Evolutionary conservation across 1,140 invertebrate genomes (phyloP).

Genomic region (Drosophila nannoptera): DNA sequence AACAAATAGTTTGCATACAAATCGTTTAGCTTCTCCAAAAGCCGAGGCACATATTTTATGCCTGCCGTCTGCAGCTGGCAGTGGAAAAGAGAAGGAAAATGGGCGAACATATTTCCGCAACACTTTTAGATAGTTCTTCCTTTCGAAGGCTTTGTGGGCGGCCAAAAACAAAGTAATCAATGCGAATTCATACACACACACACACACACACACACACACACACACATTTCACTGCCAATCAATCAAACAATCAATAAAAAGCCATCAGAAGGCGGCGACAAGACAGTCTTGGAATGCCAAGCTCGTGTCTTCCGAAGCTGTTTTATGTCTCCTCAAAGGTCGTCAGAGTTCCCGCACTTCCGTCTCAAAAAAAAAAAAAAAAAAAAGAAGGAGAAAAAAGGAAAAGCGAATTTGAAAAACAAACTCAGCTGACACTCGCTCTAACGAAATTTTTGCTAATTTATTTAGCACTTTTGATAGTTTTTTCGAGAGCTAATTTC

Average conservation of each 20-base stretch:
- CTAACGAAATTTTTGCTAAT: conserved; percentile 16
- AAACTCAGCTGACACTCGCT: conserved; percentile 25
- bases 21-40: conserved; percentile 19
- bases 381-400: too few relatives aligned
- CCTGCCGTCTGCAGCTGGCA: not conserved
- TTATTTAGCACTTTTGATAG: conserved; percentile 32
- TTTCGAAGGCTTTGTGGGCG: conserved; percentile 35
- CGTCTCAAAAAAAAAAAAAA: not conserved
- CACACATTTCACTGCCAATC: conserved; percentile 47
- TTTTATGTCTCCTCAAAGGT: conserved; percentile 25
- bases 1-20: conserved; percentile 64
- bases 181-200: not conserved
- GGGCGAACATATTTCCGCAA: not conserved
- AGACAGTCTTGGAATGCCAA: conserved; percentile 13
- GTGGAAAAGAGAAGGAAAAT: conserved; percentile 10
- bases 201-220: not conserved
- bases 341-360: conserved; percentile 30
- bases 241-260: conserved; percentile 49
- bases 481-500: not conserved
- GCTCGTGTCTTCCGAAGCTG: not conserved
- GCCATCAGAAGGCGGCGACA: conserved; percentile 20
- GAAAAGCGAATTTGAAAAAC: too few relatives aligned
- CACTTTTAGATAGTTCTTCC: not conserved
- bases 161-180: not conserved
- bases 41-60: conserved; percentile 18